phyloP scores from a whole-genome alignment of 1,140 invertebrate species.

The Brachionus angularis region DNA sequence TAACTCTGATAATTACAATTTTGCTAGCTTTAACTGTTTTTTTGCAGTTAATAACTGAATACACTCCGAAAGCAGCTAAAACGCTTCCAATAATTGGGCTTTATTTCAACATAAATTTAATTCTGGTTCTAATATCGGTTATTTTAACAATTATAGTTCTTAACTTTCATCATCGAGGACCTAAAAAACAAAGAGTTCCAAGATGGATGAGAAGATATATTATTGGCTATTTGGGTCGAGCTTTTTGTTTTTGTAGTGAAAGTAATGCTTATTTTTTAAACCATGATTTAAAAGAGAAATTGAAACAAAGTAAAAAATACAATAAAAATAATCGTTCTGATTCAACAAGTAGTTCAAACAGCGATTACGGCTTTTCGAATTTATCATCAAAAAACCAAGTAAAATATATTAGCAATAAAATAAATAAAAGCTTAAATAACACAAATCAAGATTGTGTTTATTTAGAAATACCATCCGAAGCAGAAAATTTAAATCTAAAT shows the following conservation, averaged over 20 bases:
- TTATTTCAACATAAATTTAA: constrained; percentile 41
- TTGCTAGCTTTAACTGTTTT: constrained; percentile 42
- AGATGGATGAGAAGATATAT: constrained; percentile 20
- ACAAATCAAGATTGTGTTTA: no score
- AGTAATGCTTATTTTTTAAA: constrained; percentile 8
- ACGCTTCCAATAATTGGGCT: constrained; percentile 39
- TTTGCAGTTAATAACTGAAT: constrained; percentile 39
- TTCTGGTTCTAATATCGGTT: constrained; percentile 42
- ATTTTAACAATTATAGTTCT: constrained; percentile 36
- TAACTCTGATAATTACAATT: constrained; percentile 43
- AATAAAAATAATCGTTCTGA: no score
- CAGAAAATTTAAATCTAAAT: no score
- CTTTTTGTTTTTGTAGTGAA: constrained; percentile 21
- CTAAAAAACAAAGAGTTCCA: constrained; percentile 33
- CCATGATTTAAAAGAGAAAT: background rate
- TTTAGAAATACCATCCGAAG: no score
- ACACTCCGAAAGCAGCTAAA: constrained; percentile 39
- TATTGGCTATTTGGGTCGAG: constrained; percentile 31
- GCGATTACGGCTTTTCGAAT: no score
- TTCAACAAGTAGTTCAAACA: no score
- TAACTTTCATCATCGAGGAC: constrained; percentile 42
- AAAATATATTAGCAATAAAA: no score
- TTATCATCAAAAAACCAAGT: no score
- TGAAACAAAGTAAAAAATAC: background rate
- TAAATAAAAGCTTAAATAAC: no score